Evolutionary conservation across 1,140 invertebrate species (phyloP), one percentile per base, ranked within the genome.

Genomic region (Drosophila burlai): DNA sequence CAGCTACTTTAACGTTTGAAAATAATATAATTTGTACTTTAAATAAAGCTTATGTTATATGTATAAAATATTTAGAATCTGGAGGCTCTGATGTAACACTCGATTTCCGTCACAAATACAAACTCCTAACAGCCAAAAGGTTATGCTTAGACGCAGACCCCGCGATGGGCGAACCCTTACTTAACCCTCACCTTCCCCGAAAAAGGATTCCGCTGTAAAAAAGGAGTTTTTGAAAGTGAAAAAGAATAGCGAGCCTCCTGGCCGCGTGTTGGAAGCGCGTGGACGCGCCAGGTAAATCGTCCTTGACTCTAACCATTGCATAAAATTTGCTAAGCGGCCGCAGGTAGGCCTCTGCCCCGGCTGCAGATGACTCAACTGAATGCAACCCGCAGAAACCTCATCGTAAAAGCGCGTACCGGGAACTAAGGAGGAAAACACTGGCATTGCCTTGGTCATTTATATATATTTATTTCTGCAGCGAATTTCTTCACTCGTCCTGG

Each of bases 361-460:
- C 57, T 24, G n/a, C 55, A 60, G 64, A 79, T 81, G 79, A 85
- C 83, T 74, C 77, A 84, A 84, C 83, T 78, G 64, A 74, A 86
- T 85, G 79, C 79, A 85, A 79, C 81, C 81, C 81, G 55, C 82
- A 86, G 68, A 84, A 84, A 78, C 73, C 81, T 84, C 81, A 80
- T 73, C 77, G 67, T 81, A 80, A 80, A 79, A n/a, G 24, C 11
- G 13, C 10, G 2, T 83, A 83, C 64, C 34, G 42, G 57, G 76
- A 83, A 83, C 18, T 29, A 2, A 6, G 47, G 4, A 45, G 15
- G 24, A 54, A 15, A n/a, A 16, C 24, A 24, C 40, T 21, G 26
- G 18, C 11, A 11, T 21, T 52, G 21, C 38, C 40, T 57, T 47
- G 54, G 64, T 18, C 67, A n/a, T 47, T 71, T 71, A 0, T 46